A percentile compares a stretch with the other conserved stretches of the same genome.
phyloP scores from a whole-genome alignment of 64 coral and sea anemone genomes.

The Dendronephthya gigantea region DNA sequence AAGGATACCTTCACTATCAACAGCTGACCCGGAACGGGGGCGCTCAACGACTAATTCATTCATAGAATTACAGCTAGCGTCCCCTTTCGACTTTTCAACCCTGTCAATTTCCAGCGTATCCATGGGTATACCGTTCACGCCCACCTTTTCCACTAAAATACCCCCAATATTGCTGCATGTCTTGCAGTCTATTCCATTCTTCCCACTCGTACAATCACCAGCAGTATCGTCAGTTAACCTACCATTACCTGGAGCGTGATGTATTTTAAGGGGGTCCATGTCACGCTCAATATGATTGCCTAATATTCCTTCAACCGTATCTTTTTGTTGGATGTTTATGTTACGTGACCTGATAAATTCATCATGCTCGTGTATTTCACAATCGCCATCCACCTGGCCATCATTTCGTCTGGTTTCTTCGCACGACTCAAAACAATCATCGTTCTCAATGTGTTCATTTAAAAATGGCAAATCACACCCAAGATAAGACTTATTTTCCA shows the following conservation, averaged over 20 bases:
- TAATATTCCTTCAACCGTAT: background rate
- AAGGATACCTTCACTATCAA: background rate
- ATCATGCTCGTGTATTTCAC: background rate
- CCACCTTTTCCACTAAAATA: background rate
- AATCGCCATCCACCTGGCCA: background rate
- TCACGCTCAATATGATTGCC: no score
- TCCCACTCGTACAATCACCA: no score
- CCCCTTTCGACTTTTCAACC: background rate
- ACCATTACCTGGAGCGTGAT: no score
- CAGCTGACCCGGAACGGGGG: no score
- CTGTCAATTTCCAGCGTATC: background rate
- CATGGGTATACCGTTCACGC: background rate
- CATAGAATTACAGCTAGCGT: background rate
- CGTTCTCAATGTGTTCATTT: background rate
- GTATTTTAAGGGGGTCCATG: no score
- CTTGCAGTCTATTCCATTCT: no score
- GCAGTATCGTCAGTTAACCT: no score
- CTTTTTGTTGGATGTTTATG: background rate
- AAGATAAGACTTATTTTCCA: slow-evolving; percentile 65
- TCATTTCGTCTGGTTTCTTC: background rate
- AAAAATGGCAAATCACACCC: slow-evolving; percentile 75
- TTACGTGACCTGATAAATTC: background rate
- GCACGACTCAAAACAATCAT: background rate
- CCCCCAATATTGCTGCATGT: background rate
- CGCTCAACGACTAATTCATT: background rate